Percentiles rank a stretch among this genome's conserved stretches.
phyloP scores from a whole-genome alignment of 2,113 vertebrate species.

The Cyprinus carpio region DNA sequence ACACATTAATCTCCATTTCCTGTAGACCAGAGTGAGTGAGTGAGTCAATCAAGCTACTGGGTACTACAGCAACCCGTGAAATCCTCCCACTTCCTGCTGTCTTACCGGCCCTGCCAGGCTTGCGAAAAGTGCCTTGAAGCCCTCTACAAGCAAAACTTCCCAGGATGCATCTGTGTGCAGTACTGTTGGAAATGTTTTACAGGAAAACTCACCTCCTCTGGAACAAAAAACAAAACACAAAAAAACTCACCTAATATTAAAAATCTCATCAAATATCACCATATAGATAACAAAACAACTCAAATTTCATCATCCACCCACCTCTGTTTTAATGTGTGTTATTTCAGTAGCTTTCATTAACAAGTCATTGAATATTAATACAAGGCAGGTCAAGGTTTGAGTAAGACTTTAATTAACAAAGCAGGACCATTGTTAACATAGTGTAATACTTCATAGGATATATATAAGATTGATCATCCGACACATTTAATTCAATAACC shows the following conservation, averaged over 20 bases:
- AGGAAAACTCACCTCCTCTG: conserved; percentile 74
- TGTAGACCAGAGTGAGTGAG: conserved; percentile 49
- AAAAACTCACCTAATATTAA: too few relatives aligned
- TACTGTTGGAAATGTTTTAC: neutral
- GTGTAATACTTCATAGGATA: too few relatives aligned
- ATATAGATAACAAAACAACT: too few relatives aligned
- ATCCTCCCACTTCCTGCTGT: neutral
- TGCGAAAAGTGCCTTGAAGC: conserved; percentile 80
- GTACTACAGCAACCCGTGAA: neutral
- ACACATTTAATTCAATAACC: too few relatives aligned
- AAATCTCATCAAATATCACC: too few relatives aligned
- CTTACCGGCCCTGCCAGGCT: conserved; percentile 80
- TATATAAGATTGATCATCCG: too few relatives aligned
- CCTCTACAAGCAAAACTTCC: conserved; percentile 63
- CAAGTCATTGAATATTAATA: neutral
- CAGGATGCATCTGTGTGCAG: neutral
- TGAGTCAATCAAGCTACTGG: neutral
- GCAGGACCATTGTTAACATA: too few relatives aligned
- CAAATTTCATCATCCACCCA: conserved; percentile 78
- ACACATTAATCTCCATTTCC: conserved; percentile 81
- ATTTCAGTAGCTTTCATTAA: neutral
- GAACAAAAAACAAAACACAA: too few relatives aligned
- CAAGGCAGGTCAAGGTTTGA: too few relatives aligned
- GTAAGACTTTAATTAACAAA: too few relatives aligned
- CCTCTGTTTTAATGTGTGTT: neutral